phyloP scores from a whole-genome alignment of 2,113 vertebrate species.

The Ptychochromis oligacanthus region DNA sequence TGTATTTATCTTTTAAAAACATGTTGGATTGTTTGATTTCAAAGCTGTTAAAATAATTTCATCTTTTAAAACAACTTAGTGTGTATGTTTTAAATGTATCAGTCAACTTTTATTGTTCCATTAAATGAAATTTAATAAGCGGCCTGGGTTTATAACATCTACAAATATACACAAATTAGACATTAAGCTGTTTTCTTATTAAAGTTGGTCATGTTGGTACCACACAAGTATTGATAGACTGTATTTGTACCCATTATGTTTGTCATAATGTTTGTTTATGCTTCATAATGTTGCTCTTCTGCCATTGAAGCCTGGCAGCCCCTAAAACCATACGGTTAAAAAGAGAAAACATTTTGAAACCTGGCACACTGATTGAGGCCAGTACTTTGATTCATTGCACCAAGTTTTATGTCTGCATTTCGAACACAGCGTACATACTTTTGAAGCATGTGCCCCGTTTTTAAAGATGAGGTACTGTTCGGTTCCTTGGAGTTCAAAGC shows the following conservation, averaged over 20 bases:
- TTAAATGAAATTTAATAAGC: background rate
- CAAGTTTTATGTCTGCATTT: too few species aligned
- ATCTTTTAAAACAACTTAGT: background rate
- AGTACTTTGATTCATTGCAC: too few species aligned
- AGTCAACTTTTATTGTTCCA: background rate
- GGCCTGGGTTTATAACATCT: background rate
- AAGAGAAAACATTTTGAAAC: too few species aligned
- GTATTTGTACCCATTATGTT: background rate
- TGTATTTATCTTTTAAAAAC: background rate
- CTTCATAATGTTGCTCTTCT: background rate
- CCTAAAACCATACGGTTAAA: background rate
- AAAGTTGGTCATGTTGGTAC: background rate
- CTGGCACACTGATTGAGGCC: too few species aligned
- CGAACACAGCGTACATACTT: background rate
- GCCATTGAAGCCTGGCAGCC: background rate
- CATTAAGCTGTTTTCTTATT: background rate
- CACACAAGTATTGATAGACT: background rate
- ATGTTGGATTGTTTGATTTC: background rate
- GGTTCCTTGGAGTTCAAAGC: background rate
- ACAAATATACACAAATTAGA: background rate
- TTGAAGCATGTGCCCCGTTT: background rate
- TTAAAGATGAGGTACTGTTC: background rate
- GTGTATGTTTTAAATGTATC: background rate
- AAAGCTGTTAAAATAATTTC: background rate
- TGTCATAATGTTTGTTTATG: too few species aligned